A percentile compares a stretch with the other conserved stretches of the same genome.
These are phyloP conservation scores for Cephalopachus bancanus DNA, from an alignment of 2,797 vertebrate genomes.

Conservation along the genomic window DNA sequence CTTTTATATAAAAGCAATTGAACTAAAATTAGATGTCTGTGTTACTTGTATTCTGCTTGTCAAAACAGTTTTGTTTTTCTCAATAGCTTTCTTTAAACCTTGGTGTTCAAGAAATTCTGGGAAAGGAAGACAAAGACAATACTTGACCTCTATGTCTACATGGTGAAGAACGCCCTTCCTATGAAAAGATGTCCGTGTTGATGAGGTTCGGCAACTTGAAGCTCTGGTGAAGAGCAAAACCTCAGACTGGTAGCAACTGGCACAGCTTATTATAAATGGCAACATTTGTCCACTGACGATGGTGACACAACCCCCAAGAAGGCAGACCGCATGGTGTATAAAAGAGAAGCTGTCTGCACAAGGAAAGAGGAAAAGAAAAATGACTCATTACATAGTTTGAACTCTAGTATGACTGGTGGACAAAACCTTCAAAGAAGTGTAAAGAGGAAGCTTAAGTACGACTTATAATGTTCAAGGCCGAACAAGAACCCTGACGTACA, in stretches of 20 bases:
- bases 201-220: not conserved
- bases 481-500: not conserved
- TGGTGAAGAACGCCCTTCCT: not conserved
- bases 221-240: not conserved
- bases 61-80: slow-evolving; percentile 4
- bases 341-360: slow-evolving; percentile 48
- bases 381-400: slow-evolving; percentile 33
- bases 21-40: not conserved
- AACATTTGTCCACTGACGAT: not conserved
- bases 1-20: not conserved
- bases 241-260: not conserved
- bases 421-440: not conserved
- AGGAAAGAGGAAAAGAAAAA: slow-evolving; percentile 22
- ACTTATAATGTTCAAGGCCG: not conserved
- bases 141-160: not conserved
- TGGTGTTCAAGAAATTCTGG: not conserved
- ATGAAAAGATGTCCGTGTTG: not conserved
- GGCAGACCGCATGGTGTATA: not conserved
- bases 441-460: not conserved
- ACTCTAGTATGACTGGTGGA: not conserved
- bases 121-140: not conserved
- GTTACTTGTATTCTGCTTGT: not conserved
- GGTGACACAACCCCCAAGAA: not conserved
- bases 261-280: not conserved
- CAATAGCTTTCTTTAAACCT: not conserved